Base-by-base conservation (phyloP, 1,140 invertebrate species). In the Apis cerana region DNA sequence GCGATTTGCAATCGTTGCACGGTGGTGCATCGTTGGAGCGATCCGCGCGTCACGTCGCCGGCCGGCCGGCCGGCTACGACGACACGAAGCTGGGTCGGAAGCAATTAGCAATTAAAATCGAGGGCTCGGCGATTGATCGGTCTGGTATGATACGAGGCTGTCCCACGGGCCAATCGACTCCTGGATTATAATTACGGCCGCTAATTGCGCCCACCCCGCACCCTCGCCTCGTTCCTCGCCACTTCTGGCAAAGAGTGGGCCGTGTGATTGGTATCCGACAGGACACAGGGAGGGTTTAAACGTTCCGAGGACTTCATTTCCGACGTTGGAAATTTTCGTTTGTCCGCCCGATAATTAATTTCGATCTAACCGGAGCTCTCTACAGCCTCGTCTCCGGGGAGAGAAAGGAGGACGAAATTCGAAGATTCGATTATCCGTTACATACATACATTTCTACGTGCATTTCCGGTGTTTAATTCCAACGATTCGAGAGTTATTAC, bases 61-160 rank as follows among this genome's bases (percentile, higher is more conserved):
- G 70, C 27, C 27, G 27, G 27, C 27, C 27, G 27, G 27, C 68
- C 85, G 74, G 77, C 76, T 52, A 75, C 79, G 86, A 77, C 61
- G 83, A 83, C 75, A 75, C 76, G 83, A 54, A 19, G 52, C 59
- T 74, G 56, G 64, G 50, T 61, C 52, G 80, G 56, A 27, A 62
- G 74, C 89, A 90, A 91, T 91, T 91, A 90, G 89, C 89, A 90
- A 90, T 90, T 90, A 90, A 91, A 91, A 90, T 88, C 83, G 75
- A 79, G 76, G 64, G 76, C 15, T 76, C 75, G 65, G 59, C 84
- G 83, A 82, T 85, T 79, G 80, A 85, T 86, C 79, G 80, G 80
- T 83, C 75, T 87, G 70, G 84, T 62, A 62, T 78, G 81, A 85
- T 89, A 86, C 77, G 75, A 67, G 65, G 68, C 78, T 70, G 52